Evolutionary conservation across 2,888 invertebrate species (phyloP).

Genomic region (Cotesia congregata): DNA sequence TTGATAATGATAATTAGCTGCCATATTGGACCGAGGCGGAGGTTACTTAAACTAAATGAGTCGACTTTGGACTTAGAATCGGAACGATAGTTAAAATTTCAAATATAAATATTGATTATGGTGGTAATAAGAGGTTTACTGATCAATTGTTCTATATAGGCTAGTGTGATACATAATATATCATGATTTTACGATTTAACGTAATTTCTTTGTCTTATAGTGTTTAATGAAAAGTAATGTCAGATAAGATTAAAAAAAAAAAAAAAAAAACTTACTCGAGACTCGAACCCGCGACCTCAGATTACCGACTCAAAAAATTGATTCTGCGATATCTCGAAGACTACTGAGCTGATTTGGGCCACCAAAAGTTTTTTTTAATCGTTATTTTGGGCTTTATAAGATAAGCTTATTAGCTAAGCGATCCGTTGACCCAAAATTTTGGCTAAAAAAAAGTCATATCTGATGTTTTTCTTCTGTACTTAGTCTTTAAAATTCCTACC

Average conservation of each 20-base stretch:
- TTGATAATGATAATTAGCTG: not conserved
- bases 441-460: not conserved
- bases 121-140: not conserved
- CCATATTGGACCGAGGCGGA: not conserved
- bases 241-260: not conserved
- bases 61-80: not conserved
- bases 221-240: not conserved
- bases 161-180: not conserved
- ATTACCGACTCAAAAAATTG: not conserved
- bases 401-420: too few species aligned
- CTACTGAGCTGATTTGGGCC: not conserved
- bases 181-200: not conserved
- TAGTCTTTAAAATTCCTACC: not conserved
- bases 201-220: not conserved
- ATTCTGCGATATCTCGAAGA: not conserved
- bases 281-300: not conserved
- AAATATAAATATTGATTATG: not conserved
- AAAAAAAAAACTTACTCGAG: not conserved
- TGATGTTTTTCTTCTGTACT: not conserved
- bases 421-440: too few species aligned
- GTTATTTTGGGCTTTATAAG: not conserved
- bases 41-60: not conserved
- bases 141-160: constrained; percentile 1
- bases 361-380: not conserved
- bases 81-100: not conserved